Evolutionary conservation across 2,888 invertebrate genomes (phyloP).

Genomic region (Parnassius glacialis): DNA sequence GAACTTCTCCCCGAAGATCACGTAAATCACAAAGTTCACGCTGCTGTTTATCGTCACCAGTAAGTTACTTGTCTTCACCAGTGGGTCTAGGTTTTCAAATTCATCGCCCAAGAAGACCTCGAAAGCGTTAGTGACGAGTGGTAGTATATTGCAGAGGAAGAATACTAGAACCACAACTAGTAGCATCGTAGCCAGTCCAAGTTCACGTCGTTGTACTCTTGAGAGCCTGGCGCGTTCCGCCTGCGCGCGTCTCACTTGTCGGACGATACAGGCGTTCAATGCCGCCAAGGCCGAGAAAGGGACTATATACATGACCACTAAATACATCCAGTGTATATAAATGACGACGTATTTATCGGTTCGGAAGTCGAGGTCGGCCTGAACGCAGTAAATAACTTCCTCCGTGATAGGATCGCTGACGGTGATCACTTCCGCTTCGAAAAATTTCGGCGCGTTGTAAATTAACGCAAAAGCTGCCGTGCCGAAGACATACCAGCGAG

Average conservation of each 20-base stretch:
- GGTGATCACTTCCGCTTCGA: slow-evolving; percentile 82
- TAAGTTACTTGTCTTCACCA: slow-evolving; percentile 92
- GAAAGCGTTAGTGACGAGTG: slow-evolving; percentile 91
- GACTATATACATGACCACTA: slow-evolving; percentile 95
- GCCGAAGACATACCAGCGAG: slow-evolving; percentile 90
- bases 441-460: slow-evolving; percentile 92
- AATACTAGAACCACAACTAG: slow-evolving; percentile 97
- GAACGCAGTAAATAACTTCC: slow-evolving; percentile 85
- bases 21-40: slow-evolving; percentile 98
- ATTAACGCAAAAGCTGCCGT: slow-evolving; percentile 90
- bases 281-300: slow-evolving; percentile 94
- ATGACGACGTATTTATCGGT: slow-evolving; percentile 89
- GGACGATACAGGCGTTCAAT: slow-evolving; percentile 94
- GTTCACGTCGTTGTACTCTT: slow-evolving; percentile 94
- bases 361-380: slow-evolving; percentile 84
- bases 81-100: slow-evolving; percentile 78
- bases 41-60: slow-evolving; percentile 98
- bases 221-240: slow-evolving; percentile 94
- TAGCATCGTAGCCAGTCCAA: slow-evolving; percentile 96
- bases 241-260: slow-evolving; percentile 94
- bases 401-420: slow-evolving; percentile 72
- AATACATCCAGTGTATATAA: slow-evolving; percentile 97
- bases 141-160: slow-evolving; percentile 94
- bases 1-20: slow-evolving; percentile 98
- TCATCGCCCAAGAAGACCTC: slow-evolving; percentile 85